Base-by-base conservation (phyloP, 92 coral and sea anemone genomes). In the Heliopora coerulea region DNA sequence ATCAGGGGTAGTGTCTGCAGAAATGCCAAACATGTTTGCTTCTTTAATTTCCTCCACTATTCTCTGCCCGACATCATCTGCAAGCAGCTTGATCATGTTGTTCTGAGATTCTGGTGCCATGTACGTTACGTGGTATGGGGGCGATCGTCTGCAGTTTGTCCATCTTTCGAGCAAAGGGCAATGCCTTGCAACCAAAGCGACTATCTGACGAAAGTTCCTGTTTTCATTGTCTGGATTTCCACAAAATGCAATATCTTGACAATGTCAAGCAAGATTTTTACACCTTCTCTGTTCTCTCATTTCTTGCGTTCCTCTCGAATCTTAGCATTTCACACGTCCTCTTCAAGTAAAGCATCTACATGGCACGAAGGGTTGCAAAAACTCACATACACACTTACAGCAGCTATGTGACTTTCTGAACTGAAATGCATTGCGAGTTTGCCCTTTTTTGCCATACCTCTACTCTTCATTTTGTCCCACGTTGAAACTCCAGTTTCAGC, bases 391-490 rank as follows among this genome's bases (percentile, higher is more conserved):
- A 64, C 39, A 50, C 2, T 34, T 32, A 17, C 39, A 52, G 12
- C 72, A 40, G 50, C 39, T 50, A 64, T 34, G 39, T 64, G 52
- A 10, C 11, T 13, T 64, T n/a, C n/a, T n/a, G n/a, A n/a, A n/a
- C n/a, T n/a, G n/a, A n/a, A n/a, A n/a, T n/a, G n/a, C n/a, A n/a
- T n/a, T n/a, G 72, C 72, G 0, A 64, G 72, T 64, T 64, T 64
- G 29, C 72, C 41, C 72, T 64, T 59, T 28, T 59, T 59, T 9
- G 65, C 35, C 35, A 59, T 8, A 5, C 65, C 65, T 25, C 65
- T 15, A 44, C 72, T 64, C 21, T 64, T 64, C 72, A 64, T 64
- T 25, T 64, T 64, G 24, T 20, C 39, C 72, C 72, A 64, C 54
- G n/a, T n/a, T n/a, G n/a, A n/a, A n/a, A n/a, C n/a, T n/a, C n/a